phyloP scores from a whole-genome alignment of 2,113 vertebrate genomes.

The Fregetta grallaria region DNA sequence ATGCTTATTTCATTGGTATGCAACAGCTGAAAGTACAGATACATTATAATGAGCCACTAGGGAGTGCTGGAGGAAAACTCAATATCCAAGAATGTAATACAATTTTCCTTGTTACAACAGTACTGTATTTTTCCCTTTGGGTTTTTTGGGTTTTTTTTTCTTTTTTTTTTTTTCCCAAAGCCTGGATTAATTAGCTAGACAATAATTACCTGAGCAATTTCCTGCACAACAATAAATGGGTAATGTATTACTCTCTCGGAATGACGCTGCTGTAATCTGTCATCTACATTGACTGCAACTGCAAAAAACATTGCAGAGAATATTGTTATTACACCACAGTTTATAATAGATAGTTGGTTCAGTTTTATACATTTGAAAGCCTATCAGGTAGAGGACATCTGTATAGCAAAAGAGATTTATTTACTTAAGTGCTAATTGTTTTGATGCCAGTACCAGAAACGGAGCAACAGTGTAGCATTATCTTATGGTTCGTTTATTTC shows the following conservation, averaged over 20 bases:
- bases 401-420: not conserved
- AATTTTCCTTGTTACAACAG: not conserved
- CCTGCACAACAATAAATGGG: not conserved
- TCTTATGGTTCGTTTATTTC: slow-evolving; percentile 9
- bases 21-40: not conserved
- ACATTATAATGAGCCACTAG: not conserved
- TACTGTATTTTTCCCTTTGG: not conserved
- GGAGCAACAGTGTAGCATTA: not conserved
- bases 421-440: not conserved
- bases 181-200: slow-evolving; percentile 27
- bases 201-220: slow-evolving; percentile 40
- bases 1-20: not conserved
- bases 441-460: not conserved
- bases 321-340: not conserved
- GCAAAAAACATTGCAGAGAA: not conserved
- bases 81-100: not conserved
- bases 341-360: not conserved
- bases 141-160: not conserved
- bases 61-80: slow-evolving; percentile 39
- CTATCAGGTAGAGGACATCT: not conserved
- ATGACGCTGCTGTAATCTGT: not conserved
- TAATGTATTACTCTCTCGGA: not conserved
- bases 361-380: not conserved
- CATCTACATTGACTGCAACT: not conserved
- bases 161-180: not conserved